These are phyloP conservation scores for Dipus sagitta DNA, from an alignment of 2,797 vertebrate genomes.

Conservation along the genomic window DNA sequence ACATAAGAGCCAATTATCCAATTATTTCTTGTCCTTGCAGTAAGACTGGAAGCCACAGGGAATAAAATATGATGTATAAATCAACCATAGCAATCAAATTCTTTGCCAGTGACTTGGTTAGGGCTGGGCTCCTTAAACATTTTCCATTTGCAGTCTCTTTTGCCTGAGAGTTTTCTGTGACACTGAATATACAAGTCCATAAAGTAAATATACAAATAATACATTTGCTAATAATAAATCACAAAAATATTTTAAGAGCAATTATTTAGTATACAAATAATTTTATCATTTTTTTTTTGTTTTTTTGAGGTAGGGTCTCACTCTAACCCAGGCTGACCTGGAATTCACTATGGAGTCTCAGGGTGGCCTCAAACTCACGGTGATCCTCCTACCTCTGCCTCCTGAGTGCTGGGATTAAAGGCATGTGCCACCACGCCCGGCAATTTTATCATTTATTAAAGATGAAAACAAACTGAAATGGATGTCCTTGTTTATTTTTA, in stretches of 20 bases:
- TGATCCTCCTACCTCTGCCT: too few relatives aligned
- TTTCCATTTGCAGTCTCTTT: neutral
- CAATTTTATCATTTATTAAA: neutral
- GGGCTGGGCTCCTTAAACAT: neutral
- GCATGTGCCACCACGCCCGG: too few relatives aligned
- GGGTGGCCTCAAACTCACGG: too few relatives aligned
- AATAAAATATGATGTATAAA: neutral
- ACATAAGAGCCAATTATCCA: neutral
- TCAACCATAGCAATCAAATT: slow-evolving; percentile 24
- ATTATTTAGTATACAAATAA: neutral
- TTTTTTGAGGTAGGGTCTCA: too few relatives aligned
- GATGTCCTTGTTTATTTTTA: neutral
- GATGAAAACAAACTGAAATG: neutral
- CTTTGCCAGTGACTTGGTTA: slow-evolving; percentile 39
- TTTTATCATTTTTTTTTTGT: neutral
- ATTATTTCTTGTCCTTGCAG: neutral
- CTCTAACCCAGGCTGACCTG: too few relatives aligned
- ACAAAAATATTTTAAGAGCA: neutral
- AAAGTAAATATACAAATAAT: neutral
- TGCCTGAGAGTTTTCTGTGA: neutral
- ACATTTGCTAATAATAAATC: neutral
- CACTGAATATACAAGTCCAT: neutral
- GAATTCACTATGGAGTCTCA: too few relatives aligned
- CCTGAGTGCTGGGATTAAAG: too few relatives aligned
- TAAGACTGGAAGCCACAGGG: slow-evolving; percentile 19